Evolutionary conservation across 1,140 invertebrate genomes (phyloP).

Genomic region (Brachionus manjavacas): DNA sequence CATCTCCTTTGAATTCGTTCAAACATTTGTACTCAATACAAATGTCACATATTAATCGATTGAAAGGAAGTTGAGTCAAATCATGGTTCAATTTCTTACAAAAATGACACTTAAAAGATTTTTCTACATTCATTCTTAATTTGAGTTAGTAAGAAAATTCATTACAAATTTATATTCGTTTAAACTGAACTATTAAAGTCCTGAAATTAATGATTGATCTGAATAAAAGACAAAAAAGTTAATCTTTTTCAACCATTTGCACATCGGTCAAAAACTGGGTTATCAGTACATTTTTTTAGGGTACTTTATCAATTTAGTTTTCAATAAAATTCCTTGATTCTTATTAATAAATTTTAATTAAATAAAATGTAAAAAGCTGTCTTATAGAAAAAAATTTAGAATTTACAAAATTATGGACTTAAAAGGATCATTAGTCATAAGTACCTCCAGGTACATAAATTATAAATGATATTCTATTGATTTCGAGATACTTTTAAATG

Average conservation of each 20-base stretch:
- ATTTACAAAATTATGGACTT: no score
- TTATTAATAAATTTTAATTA: no score
- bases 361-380: no score
- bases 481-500: no score
- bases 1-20: slow-evolving; percentile 2
- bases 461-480: no score
- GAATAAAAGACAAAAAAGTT: background rate
- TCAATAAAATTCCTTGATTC: no score
- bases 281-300: background rate
- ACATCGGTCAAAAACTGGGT: background rate
- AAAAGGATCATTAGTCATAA: no score
- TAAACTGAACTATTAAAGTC: background rate
- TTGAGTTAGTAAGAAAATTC: background rate
- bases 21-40: slow-evolving; percentile 11
- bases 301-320: background rate
- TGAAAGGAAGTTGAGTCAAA: slow-evolving; percentile 1
- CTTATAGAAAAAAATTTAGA: no score
- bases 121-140: background rate
- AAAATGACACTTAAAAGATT: background rate
- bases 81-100: background rate
- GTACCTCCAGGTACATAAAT: no score
- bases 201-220: background rate
- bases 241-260: background rate
- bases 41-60: background rate
- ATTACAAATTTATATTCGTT: background rate